Percentiles rank a stretch among this genome's conserved stretches.
Evolutionary conservation across 2,888 invertebrate genomes (phyloP).

Genomic region (Biston betularia): DNA sequence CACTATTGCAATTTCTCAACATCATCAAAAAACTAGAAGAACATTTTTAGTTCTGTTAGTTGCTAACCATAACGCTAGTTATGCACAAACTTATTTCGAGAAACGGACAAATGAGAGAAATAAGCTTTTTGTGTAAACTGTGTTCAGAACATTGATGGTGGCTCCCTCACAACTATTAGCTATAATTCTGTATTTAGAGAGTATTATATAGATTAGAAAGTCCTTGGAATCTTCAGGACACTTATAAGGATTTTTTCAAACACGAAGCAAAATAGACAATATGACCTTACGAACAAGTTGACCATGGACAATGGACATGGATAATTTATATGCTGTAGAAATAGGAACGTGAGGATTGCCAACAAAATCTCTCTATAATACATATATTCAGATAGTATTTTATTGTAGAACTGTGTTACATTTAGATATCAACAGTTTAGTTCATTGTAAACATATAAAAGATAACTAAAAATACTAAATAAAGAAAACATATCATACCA

Average conservation of each 20-base stretch:
- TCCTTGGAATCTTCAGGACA: background rate
- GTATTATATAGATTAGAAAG: background rate
- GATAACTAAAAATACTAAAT: too few species aligned
- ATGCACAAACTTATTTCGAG: background rate
- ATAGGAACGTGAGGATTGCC: too few species aligned
- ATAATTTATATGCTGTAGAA: too few species aligned
- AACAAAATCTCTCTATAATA: too few species aligned
- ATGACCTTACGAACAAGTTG: too few species aligned
- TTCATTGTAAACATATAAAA: too few species aligned
- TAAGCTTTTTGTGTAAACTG: background rate
- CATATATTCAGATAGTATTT: too few species aligned
- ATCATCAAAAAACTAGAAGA: background rate
- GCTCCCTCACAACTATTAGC: background rate
- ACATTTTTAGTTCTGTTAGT: background rate
- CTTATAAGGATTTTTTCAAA: background rate
- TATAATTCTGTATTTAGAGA: background rate
- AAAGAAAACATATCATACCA: too few species aligned
- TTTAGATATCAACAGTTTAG: too few species aligned
- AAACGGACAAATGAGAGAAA: background rate
- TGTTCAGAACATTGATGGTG: background rate
- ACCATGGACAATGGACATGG: too few species aligned
- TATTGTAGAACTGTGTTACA: too few species aligned
- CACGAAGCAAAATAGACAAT: background rate
- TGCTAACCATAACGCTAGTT: background rate
- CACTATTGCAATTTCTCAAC: background rate